Percentiles rank a stretch among this genome's conserved stretches.
Evolutionary conservation across 2,113 vertebrate species (phyloP).

Genomic region (Anguilla rostrata): DNA sequence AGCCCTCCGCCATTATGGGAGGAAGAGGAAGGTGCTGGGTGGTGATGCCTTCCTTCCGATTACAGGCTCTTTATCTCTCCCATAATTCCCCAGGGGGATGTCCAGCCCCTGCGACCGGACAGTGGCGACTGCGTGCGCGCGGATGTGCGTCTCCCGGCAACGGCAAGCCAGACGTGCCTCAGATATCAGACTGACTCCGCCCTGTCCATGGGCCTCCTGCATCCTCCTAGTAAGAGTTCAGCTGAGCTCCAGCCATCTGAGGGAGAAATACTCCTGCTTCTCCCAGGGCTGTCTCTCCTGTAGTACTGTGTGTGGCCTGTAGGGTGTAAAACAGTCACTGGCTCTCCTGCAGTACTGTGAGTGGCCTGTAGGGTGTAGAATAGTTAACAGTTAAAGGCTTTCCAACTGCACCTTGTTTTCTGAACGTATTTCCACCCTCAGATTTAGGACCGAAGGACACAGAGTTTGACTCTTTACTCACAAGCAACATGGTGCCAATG

Average conservation of each 20-base stretch:
- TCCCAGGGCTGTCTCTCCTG: neutral
- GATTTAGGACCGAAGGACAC: slow-evolving; percentile 46
- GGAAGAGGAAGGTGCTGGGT: neutral
- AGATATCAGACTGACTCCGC: slow-evolving; percentile 40
- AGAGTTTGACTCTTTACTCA: slow-evolving; percentile 61
- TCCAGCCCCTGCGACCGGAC: slow-evolving; percentile 31
- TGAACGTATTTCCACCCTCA: slow-evolving; percentile 35
- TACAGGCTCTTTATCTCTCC: slow-evolving; percentile 16
- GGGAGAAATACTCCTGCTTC: no score
- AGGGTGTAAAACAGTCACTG: no score
- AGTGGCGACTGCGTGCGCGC: slow-evolving; percentile 60
- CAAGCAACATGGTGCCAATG: slow-evolving; percentile 73
- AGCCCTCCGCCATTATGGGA: neutral
- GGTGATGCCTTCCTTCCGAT: neutral
- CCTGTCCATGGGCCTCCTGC: slow-evolving; percentile 65
- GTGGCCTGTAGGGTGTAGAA: no score
- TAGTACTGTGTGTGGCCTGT: no score
- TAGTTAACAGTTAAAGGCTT: no score
- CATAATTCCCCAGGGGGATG: slow-evolving; percentile 44
- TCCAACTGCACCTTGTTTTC: neutral
- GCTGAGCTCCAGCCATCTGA: neutral
- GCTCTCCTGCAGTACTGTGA: no score
- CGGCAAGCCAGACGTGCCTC: slow-evolving; percentile 59
- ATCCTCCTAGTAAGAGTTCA: slow-evolving; percentile 64
- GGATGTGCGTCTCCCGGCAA: slow-evolving; percentile 62